phyloP scores from a whole-genome alignment of 2,113 vertebrate species.

The Pyxicephalus adspersus region DNA sequence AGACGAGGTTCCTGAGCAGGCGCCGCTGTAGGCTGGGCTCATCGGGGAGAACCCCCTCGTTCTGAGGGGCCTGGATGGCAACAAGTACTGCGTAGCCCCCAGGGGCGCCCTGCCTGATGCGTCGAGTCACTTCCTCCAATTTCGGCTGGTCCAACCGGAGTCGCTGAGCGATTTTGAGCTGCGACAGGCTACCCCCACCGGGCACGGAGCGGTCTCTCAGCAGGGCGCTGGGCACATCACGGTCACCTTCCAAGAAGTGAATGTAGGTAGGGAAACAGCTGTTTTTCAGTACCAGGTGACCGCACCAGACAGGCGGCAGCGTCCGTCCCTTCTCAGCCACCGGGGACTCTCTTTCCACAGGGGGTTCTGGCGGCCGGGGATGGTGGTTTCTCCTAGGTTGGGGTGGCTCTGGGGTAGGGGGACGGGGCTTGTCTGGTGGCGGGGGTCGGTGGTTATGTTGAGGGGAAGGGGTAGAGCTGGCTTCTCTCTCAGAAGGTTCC shows the following conservation, averaged over 20 bases:
- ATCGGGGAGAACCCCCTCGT: constrained; percentile 61
- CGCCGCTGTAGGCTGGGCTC: constrained; percentile 93
- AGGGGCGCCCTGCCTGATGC: constrained; percentile 89
- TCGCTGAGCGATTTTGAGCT: constrained; percentile 97
- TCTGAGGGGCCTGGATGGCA: constrained; percentile 84
- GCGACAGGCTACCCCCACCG: constrained; percentile 77
- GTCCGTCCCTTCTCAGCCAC: constrained; percentile 85
- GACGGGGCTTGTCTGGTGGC: constrained; percentile 79
- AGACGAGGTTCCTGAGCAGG: constrained; percentile 95
- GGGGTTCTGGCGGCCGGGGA: constrained; percentile 61
- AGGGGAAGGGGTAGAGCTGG: constrained; percentile 38
- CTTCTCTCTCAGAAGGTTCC: constrained; percentile 59
- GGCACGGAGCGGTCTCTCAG: constrained; percentile 79
- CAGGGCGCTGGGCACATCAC: constrained; percentile 80
- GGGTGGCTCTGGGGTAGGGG: constrained; percentile 73
- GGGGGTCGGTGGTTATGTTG: constrained; percentile 76
- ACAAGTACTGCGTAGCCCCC: constrained; percentile 90
- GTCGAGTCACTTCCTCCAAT: constrained; percentile 92
- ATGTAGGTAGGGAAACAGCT: constrained; percentile 96
- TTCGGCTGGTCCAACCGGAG: constrained; percentile 96
- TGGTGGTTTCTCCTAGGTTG: constrained; percentile 79
- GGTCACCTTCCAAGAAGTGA: constrained; percentile 91
- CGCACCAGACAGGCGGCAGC: constrained; percentile 88
- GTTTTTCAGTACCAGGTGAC: constrained; percentile 95
- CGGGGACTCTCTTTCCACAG: constrained; percentile 73